Conservation (phyloP, 2,113 vertebrate species). For the Tauraco erythrolophus region DNA sequence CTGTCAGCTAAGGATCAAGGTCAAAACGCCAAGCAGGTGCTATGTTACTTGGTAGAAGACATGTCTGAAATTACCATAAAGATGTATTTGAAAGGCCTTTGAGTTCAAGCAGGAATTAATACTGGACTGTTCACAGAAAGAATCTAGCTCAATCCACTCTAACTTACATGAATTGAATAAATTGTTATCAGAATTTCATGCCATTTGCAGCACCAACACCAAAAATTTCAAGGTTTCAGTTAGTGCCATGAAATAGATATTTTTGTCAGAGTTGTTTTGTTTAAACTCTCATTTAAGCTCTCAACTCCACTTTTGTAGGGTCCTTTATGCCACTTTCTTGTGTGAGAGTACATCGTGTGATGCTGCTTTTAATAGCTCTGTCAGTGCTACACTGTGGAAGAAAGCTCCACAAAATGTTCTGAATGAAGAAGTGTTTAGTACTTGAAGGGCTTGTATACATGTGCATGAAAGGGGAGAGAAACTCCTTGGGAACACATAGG, state of each 20-base stretch:
- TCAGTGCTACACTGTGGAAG: background rate
- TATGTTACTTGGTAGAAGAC: background rate
- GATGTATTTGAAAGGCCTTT: background rate
- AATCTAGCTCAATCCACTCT: background rate
- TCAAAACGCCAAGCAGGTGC: background rate
- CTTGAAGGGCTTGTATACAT: background rate
- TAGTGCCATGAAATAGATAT: background rate
- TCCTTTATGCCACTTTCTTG: background rate
- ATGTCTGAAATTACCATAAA: background rate
- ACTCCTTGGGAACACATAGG: background rate
- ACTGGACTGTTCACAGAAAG: background rate
- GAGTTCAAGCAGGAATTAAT: background rate
- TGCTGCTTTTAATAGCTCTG: background rate
- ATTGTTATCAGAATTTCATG: background rate
- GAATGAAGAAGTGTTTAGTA: background rate
- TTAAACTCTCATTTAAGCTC: background rate
- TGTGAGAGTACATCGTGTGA: background rate
- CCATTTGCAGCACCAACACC: background rate
- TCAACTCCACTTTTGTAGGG: background rate
- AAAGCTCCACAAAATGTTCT: constrained; percentile 16
- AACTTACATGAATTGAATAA: background rate
- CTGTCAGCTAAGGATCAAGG: background rate
- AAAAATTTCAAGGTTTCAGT: background rate
- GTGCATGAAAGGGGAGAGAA: background rate
- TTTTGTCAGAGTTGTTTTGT: background rate